Evolutionary conservation across 2,113 vertebrate genomes (phyloP), one percentile per base, ranked within the genome.

Genomic region (Alectura lathami): DNA sequence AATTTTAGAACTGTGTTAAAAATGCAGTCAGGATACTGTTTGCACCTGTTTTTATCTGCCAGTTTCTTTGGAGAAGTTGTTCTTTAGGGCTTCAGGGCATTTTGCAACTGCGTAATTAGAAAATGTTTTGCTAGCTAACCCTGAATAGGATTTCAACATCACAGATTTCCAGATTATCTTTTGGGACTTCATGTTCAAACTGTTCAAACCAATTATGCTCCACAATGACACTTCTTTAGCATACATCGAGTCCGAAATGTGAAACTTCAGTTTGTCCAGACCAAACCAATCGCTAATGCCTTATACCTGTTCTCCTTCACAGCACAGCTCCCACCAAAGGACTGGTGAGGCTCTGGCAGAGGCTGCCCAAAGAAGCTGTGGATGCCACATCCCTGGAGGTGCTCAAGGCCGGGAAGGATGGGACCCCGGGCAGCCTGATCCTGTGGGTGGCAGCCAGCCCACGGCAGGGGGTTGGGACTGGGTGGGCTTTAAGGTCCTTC

Each of bases 1-100:
- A 82, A 90, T 47, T 74, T 76, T 66, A 91, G 77, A 59, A 89
- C 14, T 69, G 29, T 57, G 76, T 90, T 82, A 75, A 90, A 83
- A 72, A 24, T 45, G 47, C 40, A 53, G 38, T 81, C 66, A 93
- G 79, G 93, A 32, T 84, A 66, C 24, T 17, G 11, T 7, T 69
- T 88, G 27, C n/a, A 78, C 36, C 64, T 91, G 48, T 36, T 77
- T 93, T 94, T 81, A 51, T 60, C 45, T 40, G 29, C 8, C 40
- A 47, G 29, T 67, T 23, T 92, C 34, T 43, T 89, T 80, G 47
- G 20, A 76, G 24, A 67, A 56, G 17, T 30, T 89, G 50, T 73
- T 34, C 70, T n/a, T 86, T 34, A 64, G 57, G 43, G 29, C 24
- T 69, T 76, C 69, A 30, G 20, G 30, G 47, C 89, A 74, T 47